Percentiles rank a stretch among this genome's conserved stretches.
Evolutionary conservation across 2,797 vertebrate species (phyloP).

Genomic region (Crocodylus rhombifer): DNA sequence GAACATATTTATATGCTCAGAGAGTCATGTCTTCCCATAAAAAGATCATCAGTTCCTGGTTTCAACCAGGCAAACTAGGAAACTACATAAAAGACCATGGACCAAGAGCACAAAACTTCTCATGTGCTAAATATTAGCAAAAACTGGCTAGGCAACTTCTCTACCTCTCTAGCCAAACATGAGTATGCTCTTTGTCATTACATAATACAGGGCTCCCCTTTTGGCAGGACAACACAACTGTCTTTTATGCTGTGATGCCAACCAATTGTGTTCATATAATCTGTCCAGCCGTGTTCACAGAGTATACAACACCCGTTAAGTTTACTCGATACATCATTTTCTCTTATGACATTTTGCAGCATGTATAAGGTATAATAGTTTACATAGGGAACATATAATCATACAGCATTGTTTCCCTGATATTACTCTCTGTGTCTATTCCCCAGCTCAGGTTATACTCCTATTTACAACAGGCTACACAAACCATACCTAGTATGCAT

Average conservation of each 20-base stretch:
- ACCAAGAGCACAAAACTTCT: background rate
- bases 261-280: background rate
- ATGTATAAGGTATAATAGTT: background rate
- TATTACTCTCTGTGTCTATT: background rate
- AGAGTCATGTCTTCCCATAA: background rate
- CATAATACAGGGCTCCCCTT: background rate
- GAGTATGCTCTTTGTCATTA: background rate
- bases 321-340: background rate
- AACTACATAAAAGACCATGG: background rate
- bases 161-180: background rate
- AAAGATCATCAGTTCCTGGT: background rate
- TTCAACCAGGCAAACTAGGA: background rate
- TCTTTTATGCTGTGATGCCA: accelerated
- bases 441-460: background rate
- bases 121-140: background rate
- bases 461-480: background rate
- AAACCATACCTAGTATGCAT: background rate
- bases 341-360: background rate
- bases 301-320: background rate
- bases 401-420: background rate
- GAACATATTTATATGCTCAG: background rate
- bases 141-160: background rate
- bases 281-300: background rate
- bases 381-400: background rate
- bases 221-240: background rate